A percentile compares a stretch with the other conserved stretches of the same genome.
Conservation (phyloP, 1,140 invertebrate genomes). For the Agraylea sexmaculata region DNA sequence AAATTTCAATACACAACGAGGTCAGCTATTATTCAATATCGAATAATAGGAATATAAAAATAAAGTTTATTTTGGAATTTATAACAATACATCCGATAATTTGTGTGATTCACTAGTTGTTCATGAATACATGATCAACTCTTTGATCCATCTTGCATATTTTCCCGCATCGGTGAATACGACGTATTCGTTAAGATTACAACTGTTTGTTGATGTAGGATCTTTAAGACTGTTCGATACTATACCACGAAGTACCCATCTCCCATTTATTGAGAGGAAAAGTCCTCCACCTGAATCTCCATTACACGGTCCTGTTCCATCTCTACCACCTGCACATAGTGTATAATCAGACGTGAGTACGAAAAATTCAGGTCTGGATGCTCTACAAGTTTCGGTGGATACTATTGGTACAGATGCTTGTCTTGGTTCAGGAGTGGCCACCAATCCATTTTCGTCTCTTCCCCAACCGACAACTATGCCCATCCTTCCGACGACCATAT, state of each 20-base stretch:
- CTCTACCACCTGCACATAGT: constrained; percentile 33
- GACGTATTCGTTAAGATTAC: constrained; percentile 36
- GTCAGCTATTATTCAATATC: too few relatives aligned
- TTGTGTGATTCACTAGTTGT: too few relatives aligned
- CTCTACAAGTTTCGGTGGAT: constrained; percentile 25
- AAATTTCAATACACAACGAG: too few relatives aligned
- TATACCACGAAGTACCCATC: constrained; percentile 37
- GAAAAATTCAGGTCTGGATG: constrained; percentile 20
- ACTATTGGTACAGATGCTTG: constrained; percentile 28
- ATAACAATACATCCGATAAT: too few relatives aligned
- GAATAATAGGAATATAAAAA: too few relatives aligned
- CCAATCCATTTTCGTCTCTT: constrained; percentile 22
- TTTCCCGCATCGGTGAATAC: constrained; percentile 40
- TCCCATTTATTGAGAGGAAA: constrained; percentile 19
- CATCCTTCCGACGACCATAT: constrained; percentile 25
- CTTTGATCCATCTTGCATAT: constrained; percentile 38
- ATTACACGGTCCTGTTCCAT: constrained; percentile 34
- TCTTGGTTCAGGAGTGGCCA: constrained; percentile 23
- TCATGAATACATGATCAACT: too few relatives aligned
- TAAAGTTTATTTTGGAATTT: too few relatives aligned
- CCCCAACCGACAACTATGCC: constrained; percentile 37
- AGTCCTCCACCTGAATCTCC: constrained; percentile 36
- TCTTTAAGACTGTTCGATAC: constrained; percentile 35
- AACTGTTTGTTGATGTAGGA: constrained; percentile 25
- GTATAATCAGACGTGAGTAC: constrained; percentile 23